phyloP scores from a whole-genome alignment of 2,113 vertebrate genomes.

The Eonycteris spelaea region DNA sequence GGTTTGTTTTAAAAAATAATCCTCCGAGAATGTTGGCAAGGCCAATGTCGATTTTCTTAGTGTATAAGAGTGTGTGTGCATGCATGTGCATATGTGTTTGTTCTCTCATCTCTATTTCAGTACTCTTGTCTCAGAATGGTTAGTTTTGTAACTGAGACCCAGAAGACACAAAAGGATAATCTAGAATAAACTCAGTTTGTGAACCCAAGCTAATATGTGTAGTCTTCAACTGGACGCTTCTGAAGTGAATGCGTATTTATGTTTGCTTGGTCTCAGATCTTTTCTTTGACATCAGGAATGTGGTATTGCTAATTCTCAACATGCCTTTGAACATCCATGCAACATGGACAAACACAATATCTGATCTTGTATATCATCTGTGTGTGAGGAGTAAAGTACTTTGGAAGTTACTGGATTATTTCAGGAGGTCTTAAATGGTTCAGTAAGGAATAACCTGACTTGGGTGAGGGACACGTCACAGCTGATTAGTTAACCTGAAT shows the following conservation, averaged over 20 bases:
- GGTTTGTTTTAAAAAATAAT: conserved; percentile 4
- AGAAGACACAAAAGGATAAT: background rate
- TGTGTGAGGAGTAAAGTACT: background rate
- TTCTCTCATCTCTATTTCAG: background rate
- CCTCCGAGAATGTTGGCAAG: background rate
- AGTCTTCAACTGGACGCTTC: background rate
- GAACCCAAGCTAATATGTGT: background rate
- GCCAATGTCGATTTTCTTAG: background rate
- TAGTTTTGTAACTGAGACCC: background rate
- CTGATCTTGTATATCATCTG: background rate
- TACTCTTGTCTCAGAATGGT: background rate
- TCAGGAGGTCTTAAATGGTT: background rate
- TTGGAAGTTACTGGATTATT: background rate
- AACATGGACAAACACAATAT: background rate
- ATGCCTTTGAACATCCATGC: background rate
- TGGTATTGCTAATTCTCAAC: background rate
- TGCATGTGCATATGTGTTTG: background rate
- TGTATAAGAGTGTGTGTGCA: background rate
- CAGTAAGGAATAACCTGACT: background rate
- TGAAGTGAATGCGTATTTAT: background rate
- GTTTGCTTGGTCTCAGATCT: background rate
- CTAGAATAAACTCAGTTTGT: background rate
- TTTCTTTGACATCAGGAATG: background rate
- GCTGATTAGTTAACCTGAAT: background rate
- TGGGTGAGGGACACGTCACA: fast-evolving